A percentile compares a stretch with the other conserved stretches of the same genome.
Conservation (phyloP, 2,888 invertebrate species). For the Odontocolon sp. region DNA sequence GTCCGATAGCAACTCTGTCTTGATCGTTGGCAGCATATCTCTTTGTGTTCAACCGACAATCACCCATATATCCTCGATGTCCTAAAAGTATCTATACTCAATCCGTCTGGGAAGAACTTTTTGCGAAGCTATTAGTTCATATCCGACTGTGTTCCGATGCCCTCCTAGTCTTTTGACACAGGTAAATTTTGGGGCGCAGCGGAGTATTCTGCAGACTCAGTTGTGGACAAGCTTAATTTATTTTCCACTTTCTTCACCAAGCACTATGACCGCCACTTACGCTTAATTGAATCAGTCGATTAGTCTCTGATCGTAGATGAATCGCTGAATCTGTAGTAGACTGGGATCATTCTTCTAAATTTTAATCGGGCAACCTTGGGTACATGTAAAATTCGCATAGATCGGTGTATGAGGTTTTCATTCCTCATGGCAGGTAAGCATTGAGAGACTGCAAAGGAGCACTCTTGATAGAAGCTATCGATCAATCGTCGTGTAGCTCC, state of each 20-base stretch:
- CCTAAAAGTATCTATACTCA: constrained; percentile 51
- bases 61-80: not conserved
- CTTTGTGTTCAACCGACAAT: not conserved
- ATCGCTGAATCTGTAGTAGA: not conserved
- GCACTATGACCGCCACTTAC: not conserved
- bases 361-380: not conserved
- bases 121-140: constrained; percentile 49
- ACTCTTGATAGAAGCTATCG: constrained; percentile 45
- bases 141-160: not conserved
- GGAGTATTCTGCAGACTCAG: no score
- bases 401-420: constrained; percentile 4
- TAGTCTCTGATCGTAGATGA: not conserved
- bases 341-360: not conserved
- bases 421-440: constrained; percentile 14
- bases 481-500: constrained; percentile 46
- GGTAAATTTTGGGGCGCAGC: not conserved
- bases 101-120: constrained; percentile 58
- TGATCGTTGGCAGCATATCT: constrained; percentile 3
- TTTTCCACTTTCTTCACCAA: not conserved
- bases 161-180: not conserved
- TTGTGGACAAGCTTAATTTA: not conserved
- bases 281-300: not conserved
- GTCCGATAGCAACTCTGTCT: constrained; percentile 56
- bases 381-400: constrained; percentile 1
- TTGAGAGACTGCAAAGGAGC: constrained; percentile 42